Evolutionary conservation across 2,888 invertebrate species (phyloP).

Genomic region (Cotesia congregata): DNA sequence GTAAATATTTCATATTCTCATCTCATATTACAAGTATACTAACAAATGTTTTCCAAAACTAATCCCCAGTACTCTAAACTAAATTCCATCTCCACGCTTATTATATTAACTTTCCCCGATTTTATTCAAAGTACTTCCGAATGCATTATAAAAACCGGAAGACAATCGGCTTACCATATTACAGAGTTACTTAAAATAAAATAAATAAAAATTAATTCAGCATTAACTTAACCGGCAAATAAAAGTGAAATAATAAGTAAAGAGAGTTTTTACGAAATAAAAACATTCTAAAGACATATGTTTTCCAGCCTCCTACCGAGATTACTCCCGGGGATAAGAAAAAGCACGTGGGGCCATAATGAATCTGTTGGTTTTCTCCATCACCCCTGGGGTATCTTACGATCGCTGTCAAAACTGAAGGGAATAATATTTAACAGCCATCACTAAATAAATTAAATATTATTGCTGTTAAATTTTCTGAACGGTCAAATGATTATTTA

Average conservation of each 20-base stretch:
- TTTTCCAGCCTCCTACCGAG: constrained; percentile 67
- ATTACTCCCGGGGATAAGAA: constrained; percentile 52
- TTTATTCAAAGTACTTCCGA: too few species aligned
- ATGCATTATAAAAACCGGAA: too few species aligned
- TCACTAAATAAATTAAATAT: not conserved
- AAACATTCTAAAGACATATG: constrained; percentile 61
- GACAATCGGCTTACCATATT: too few species aligned
- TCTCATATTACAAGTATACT: too few species aligned
- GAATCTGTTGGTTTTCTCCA: constrained; percentile 7
- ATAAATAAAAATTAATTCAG: too few species aligned
- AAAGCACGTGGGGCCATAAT: constrained; percentile 36
- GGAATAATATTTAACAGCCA: not conserved
- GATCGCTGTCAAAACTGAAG: not conserved
- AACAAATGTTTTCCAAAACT: too few species aligned
- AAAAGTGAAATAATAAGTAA: not conserved
- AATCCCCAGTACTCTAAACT: too few species aligned
- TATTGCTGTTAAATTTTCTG: not conserved
- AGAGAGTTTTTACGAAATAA: constrained; percentile 5
- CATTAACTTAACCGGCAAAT: not conserved
- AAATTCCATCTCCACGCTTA: too few species aligned
- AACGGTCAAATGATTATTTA: too few species aligned
- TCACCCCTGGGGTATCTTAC: not conserved
- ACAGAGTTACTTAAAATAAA: too few species aligned
- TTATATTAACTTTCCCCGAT: too few species aligned
- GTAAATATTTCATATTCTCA: too few species aligned